Evolutionary conservation across 2,113 vertebrate genomes (phyloP).

Genomic region (Pipra filicauda): DNA sequence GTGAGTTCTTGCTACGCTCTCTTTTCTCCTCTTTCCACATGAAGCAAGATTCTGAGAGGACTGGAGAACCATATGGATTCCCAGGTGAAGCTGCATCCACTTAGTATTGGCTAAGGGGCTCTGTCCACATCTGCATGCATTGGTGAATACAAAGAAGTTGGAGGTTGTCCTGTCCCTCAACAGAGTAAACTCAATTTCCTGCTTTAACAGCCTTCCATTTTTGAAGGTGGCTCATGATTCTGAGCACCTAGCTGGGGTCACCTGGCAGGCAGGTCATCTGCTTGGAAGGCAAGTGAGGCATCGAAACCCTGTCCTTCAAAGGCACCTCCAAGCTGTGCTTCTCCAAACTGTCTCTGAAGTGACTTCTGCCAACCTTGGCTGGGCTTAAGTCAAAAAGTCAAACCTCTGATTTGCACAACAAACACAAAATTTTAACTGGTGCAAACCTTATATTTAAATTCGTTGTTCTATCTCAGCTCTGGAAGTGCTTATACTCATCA

Average conservation of each 20-base stretch:
- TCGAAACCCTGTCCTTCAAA: neutral
- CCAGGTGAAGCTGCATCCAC: neutral
- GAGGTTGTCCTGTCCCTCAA: neutral
- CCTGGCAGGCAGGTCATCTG: rapidly evolving
- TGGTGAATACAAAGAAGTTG: neutral
- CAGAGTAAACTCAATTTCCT: neutral
- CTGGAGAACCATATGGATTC: rapidly evolving
- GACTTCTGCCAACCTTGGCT: neutral
- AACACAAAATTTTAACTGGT: neutral
- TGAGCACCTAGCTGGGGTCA: neutral
- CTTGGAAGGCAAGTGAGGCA: neutral
- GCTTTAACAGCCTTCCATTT: neutral
- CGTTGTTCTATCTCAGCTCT: neutral
- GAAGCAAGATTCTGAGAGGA: neutral
- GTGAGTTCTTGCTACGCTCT: neutral
- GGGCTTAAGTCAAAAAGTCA: neutral
- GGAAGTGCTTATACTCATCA: neutral
- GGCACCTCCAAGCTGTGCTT: neutral
- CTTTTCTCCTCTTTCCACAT: neutral
- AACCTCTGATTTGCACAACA: neutral
- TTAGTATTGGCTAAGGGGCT: neutral
- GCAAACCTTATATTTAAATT: neutral
- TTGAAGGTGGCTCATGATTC: neutral
- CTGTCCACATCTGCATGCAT: rapidly evolving
- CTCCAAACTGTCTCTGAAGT: neutral